A percentile compares a stretch with the other conserved stretches of the same genome.
Evolutionary conservation across 2,888 invertebrate genomes (phyloP).

Genomic region (Bombyx huttoni): DNA sequence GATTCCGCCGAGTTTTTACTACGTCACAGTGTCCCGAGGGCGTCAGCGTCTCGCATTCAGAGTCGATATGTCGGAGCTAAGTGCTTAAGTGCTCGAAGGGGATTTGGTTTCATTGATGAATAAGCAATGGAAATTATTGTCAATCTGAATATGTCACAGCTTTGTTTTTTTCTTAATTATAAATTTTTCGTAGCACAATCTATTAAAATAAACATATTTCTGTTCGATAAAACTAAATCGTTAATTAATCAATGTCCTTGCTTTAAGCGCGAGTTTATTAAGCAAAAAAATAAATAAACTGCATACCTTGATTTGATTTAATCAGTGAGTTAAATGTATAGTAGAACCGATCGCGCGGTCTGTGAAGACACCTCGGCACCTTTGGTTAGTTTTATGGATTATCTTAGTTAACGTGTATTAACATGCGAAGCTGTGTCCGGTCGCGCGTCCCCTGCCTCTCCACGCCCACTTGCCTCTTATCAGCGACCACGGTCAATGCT

Average conservation of each 20-base stretch:
- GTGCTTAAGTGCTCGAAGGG: conserved; percentile 68
- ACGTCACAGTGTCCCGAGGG: conserved; percentile 58
- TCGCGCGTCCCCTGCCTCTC: conserved; percentile 36
- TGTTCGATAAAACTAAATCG: no score
- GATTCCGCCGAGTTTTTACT: conserved; percentile 57
- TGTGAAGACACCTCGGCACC: conserved; percentile 65
- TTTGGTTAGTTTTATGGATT: conserved; percentile 65
- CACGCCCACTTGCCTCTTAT: conserved; percentile 45
- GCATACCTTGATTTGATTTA: neutral
- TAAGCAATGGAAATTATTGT: conserved; percentile 45
- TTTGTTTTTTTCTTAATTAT: neutral
- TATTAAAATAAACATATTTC: neutral
- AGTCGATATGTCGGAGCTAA: conserved; percentile 68
- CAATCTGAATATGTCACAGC: neutral
- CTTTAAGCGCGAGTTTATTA: no score
- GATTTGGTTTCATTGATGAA: conserved; percentile 58
- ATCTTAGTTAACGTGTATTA: conserved; percentile 63
- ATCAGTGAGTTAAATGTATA: conserved; percentile 13
- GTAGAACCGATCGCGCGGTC: conserved; percentile 29
- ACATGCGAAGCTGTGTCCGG: conserved; percentile 57
- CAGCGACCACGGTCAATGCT: conserved; percentile 50
- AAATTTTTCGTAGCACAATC: neutral
- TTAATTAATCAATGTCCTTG: no score
- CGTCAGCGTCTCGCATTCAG: conserved; percentile 45
- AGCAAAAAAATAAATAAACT: no score